These are phyloP conservation scores for Tetragonula clypearis DNA, from an alignment of 1,140 invertebrate genomes.

Conservation along the genomic window DNA sequence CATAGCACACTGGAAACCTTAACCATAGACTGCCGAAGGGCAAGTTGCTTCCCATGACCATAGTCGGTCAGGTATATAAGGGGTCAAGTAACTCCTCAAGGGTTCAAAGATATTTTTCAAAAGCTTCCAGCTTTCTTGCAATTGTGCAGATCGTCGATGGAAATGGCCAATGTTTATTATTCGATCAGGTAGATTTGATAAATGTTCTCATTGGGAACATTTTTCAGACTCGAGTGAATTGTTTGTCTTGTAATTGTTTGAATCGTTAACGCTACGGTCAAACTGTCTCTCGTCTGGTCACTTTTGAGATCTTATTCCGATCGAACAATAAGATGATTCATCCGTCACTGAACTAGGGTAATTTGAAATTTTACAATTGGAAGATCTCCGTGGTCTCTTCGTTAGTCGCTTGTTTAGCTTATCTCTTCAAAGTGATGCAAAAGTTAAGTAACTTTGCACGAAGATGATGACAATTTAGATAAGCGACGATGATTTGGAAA, in stretches of 20 bases:
- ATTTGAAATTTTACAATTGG: too few species aligned
- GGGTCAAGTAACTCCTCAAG: constrained; percentile 22
- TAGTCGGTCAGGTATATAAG: constrained; percentile 38
- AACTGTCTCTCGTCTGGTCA: neutral
- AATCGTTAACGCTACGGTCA: neutral
- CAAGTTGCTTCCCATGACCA: constrained; percentile 46
- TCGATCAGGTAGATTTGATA: neutral
- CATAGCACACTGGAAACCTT: constrained; percentile 41
- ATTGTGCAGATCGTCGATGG: constrained; percentile 14
- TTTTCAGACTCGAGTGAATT: neutral
- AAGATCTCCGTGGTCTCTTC: too few species aligned
- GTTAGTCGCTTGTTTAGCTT: too few species aligned
- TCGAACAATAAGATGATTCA: neutral
- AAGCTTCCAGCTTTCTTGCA: constrained; percentile 18
- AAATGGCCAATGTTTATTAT: neutral
- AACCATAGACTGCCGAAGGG: constrained; percentile 17
- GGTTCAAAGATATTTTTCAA: neutral
- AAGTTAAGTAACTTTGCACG: too few species aligned
- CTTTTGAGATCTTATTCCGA: neutral
- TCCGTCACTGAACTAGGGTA: neutral
- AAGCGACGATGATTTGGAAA: too few species aligned
- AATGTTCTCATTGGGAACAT: neutral
- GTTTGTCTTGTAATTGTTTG: neutral
- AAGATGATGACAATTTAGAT: too few species aligned
- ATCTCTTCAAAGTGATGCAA: too few species aligned